phyloP scores from a whole-genome alignment of 2,888 invertebrate genomes.

The Mayetiola destructor region DNA sequence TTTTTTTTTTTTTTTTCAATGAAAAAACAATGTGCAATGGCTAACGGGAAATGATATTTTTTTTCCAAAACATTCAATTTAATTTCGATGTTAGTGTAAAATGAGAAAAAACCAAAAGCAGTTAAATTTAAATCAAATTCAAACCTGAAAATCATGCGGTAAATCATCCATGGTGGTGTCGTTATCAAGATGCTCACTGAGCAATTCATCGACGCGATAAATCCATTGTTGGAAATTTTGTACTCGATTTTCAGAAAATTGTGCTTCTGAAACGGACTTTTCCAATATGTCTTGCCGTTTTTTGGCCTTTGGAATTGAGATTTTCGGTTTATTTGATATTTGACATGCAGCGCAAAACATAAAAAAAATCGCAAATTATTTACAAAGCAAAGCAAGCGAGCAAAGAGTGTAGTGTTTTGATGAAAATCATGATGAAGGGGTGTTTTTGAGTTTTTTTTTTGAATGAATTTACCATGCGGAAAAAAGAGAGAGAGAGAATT shows the following conservation, averaged over 20 bases:
- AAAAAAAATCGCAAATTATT: not conserved
- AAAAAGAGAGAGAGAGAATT: too few species aligned
- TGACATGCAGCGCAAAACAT: not conserved
- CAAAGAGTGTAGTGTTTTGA: not conserved
- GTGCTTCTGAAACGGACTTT: constrained; percentile 58
- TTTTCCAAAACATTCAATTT: too few species aligned
- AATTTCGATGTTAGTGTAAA: too few species aligned
- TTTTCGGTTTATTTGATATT: not conserved
- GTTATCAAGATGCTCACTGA: constrained; percentile 56
- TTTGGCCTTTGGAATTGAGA: constrained; percentile 26
- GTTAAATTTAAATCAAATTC: too few species aligned
- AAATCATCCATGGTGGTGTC: constrained; percentile 66
- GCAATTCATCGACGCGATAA: constrained; percentile 48
- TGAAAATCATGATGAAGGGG: too few species aligned
- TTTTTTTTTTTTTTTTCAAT: not conserved
- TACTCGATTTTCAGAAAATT: constrained; percentile 58
- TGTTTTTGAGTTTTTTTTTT: not conserved
- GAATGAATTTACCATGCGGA: constrained; percentile 14
- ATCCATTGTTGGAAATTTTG: constrained; percentile 60
- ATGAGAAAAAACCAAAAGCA: too few species aligned
- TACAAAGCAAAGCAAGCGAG: not conserved
- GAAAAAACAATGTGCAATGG: not conserved
- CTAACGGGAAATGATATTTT: not conserved
- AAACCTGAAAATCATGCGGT: constrained; percentile 58
- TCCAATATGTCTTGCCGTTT: constrained; percentile 42